Evolutionary conservation across 1,140 invertebrate species (phyloP).

Genomic region (Papilio machaon): DNA sequence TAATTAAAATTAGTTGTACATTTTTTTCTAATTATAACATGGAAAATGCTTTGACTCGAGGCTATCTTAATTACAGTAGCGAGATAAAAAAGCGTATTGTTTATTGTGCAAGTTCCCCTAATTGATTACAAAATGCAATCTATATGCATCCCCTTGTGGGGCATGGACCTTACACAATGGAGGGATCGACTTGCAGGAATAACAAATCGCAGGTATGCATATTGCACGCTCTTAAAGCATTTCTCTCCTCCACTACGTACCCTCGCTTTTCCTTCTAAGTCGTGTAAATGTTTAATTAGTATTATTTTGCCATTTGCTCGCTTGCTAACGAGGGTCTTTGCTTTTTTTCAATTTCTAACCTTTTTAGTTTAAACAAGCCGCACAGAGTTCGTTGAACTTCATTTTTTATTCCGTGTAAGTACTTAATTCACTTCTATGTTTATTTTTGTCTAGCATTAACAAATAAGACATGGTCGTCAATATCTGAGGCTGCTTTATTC

Average conservation of each 20-base stretch:
- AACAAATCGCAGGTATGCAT: conserved; percentile 30
- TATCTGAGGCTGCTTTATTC: too few species aligned
- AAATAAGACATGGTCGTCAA: neutral
- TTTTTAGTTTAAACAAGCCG: conserved; percentile 8
- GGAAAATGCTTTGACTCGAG: neutral
- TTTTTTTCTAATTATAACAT: conserved; percentile 10
- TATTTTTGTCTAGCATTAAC: conserved; percentile 5
- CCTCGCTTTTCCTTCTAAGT: conserved; percentile 26
- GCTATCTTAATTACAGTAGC: conserved; percentile 39
- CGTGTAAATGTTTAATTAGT: conserved; percentile 29
- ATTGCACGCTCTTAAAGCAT: conserved; percentile 4
- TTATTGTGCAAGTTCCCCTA: conserved; percentile 37
- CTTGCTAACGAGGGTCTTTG: conserved; percentile 3
- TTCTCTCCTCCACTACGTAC: conserved; percentile 2
- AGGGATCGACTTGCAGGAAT: conserved; percentile 26
- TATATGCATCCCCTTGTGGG: conserved; percentile 35
- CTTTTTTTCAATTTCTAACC: conserved; percentile 7
- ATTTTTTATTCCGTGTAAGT: neutral
- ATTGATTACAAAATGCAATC: conserved; percentile 40
- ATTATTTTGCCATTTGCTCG: conserved; percentile 10
- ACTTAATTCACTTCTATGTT: neutral
- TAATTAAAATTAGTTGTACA: neutral
- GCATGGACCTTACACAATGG: conserved; percentile 25
- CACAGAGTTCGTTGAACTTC: neutral
- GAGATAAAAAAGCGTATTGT: conserved; percentile 31